phyloP scores from a whole-genome alignment of 1,140 invertebrate genomes.

The Hesperophylax magnus region DNA sequence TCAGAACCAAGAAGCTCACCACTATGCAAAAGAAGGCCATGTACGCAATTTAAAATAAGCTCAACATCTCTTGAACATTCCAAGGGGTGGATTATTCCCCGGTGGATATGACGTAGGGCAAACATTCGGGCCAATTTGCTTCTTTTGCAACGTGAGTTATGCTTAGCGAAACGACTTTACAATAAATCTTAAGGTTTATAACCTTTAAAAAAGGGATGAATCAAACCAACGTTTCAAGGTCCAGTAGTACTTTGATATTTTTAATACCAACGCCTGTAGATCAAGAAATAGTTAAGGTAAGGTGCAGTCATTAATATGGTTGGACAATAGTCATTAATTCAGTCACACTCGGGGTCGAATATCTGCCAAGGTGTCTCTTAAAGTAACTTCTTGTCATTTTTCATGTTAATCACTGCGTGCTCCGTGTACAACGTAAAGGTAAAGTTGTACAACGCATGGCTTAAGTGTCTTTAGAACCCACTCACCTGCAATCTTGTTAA shows the following conservation, averaged over 20 bases:
- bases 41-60: background rate
- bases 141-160: no score
- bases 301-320: conserved; percentile 4
- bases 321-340: conserved; percentile 14
- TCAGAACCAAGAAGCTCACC: no score
- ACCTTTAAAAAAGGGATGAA: no score
- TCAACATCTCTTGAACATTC: background rate
- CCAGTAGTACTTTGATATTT: background rate
- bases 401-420: background rate
- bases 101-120: no score
- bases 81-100: no score
- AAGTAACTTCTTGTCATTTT: conserved; percentile 11
- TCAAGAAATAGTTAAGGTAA: background rate
- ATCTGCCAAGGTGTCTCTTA: background rate
- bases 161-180: no score
- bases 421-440: background rate
- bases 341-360: background rate
- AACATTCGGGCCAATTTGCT: no score
- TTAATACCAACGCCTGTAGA: background rate
- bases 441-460: background rate
- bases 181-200: no score
- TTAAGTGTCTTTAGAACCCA: background rate
- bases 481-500: no score
- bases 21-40: background rate
- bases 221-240: no score